These are phyloP conservation scores for Euura lappo DNA, from an alignment of 1,140 invertebrate genomes.

Conservation along the genomic window DNA sequence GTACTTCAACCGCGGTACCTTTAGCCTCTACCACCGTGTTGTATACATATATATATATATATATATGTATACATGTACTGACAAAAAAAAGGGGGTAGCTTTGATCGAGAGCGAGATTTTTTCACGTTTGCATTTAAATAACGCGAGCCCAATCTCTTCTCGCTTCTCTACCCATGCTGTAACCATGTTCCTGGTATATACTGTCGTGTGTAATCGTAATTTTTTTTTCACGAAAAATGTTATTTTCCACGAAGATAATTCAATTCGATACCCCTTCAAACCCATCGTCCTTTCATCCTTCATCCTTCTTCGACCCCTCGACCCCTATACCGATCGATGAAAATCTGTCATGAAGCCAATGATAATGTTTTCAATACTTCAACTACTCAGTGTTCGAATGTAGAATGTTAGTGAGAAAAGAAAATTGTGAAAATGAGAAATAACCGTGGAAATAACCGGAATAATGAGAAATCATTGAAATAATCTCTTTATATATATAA, in stretches of 20 bases:
- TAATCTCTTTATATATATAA: no score
- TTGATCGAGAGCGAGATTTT: conserved; percentile 4
- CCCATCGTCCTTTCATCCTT: not conserved
- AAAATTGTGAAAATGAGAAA: no score
- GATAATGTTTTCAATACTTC: no score
- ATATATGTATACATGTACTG: not conserved
- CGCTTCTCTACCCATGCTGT: not conserved
- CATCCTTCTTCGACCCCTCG: not conserved
- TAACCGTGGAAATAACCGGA: no score
- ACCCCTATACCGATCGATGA: no score
- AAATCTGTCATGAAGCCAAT: no score
- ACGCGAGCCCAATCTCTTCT: not conserved
- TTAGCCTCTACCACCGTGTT: no score
- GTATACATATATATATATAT: not conserved
- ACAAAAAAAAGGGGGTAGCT: not conserved
- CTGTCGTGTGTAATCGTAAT: not conserved
- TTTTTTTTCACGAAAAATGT: not conserved
- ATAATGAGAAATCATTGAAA: no score
- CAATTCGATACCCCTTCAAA: not conserved
- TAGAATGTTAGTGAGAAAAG: no score
- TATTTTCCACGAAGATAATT: not conserved
- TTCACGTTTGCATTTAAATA: not conserved
- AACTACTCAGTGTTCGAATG: no score
- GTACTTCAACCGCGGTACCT: not conserved
- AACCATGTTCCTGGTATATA: not conserved